phyloP scores from a whole-genome alignment of 2,797 vertebrate species.

The Characodon lateralis region DNA sequence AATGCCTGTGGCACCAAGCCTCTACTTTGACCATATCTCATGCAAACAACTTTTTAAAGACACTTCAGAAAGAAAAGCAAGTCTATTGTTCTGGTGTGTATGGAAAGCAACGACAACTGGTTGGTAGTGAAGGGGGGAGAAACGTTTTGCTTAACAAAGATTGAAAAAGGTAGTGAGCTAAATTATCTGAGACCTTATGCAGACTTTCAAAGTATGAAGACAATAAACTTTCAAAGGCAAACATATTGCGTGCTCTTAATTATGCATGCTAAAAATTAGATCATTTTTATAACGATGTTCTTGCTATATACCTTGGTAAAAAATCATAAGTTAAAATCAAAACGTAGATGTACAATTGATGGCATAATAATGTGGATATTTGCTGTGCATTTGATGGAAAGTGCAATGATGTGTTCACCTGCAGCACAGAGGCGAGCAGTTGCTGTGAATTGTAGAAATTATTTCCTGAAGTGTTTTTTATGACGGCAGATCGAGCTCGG shows the following conservation, averaged over 20 bases:
- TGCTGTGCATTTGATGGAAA: background rate
- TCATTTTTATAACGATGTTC: background rate
- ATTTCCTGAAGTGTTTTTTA: background rate
- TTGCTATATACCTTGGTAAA: background rate
- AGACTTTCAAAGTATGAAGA: background rate
- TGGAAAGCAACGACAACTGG: conserved; percentile 6
- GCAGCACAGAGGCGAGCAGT: background rate
- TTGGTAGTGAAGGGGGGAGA: background rate
- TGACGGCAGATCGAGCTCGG: background rate
- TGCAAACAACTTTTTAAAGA: conserved; percentile 46
- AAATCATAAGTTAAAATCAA: background rate
- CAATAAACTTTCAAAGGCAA: background rate
- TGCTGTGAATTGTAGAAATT: background rate
- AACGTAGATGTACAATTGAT: background rate
- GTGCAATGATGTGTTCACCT: background rate
- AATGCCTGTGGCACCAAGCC: conserved; percentile 9
- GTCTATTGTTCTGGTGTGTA: conserved; percentile 14
- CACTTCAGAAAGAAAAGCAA: conserved; percentile 21
- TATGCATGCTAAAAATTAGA: background rate
- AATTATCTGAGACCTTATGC: no score
- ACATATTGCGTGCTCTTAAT: background rate
- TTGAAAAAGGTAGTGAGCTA: background rate
- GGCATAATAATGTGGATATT: background rate
- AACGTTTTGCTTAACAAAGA: conserved; percentile 5
- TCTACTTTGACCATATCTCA: conserved; percentile 27